Evolutionary conservation across 2,797 vertebrate genomes (phyloP), one percentile per base, ranked within the genome.

Genomic region (Sciurus vulgaris): DNA sequence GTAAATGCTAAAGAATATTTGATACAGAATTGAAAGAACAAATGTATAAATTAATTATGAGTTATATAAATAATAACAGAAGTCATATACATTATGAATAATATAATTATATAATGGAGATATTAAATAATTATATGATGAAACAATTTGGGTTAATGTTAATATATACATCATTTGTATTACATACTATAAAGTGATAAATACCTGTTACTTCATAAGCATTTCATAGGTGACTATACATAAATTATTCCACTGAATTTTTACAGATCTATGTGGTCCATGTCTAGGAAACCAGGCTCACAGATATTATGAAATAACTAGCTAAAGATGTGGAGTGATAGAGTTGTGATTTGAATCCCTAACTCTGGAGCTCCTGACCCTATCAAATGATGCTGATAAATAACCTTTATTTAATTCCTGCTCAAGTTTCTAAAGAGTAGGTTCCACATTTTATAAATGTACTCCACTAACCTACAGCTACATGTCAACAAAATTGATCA

Each of bases 231-330:
- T 93, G 35, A 92, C n/a, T 89, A 49, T 63, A 69, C 6, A 44
- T 49, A 93, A 86, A 85, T 93, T 30, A 76, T 85, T 84, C 86
- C 28, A 76, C n/a, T 94, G 65, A 87, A 33, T 79, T 89, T 63
- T 95, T 70, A 82, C 33, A 74, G 30, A 10, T 69, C 38, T 93
- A 7, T 93, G 63, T 89, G 17, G 18, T 12, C 44, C 5, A n/a
- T 44, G 5, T 79, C 5, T 83, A 70, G 35, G 59, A 81, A 85
- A 65, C 7, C 13, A 63, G 17, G 30, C 9, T 94, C 82, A 89
- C 18, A 84, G 47, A 88, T 44, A 72, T 28, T 41, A 74, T 38
- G n/a, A n/a, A 86, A 86, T 49, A 74, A 65, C 14, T 76, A 86
- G 24, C 24, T 78, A 20, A 63, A 61, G 28, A 44, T 35, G 35